phyloP scores from a whole-genome alignment of 2,797 vertebrate genomes.

The Diplodus puntazzo region DNA sequence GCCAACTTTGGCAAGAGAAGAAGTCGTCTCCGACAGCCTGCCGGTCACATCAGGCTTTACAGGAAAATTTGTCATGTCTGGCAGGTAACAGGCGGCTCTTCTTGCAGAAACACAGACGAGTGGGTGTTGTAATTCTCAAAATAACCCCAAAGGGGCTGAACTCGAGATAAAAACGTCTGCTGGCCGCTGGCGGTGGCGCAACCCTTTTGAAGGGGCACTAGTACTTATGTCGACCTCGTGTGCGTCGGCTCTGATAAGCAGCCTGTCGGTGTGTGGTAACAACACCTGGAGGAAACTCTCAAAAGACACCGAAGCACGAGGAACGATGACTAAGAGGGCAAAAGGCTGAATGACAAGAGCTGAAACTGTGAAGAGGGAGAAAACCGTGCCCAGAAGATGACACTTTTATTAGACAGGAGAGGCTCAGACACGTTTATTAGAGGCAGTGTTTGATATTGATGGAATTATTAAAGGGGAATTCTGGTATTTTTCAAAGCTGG shows the following conservation, averaged over 20 bases:
- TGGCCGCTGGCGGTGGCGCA: constrained; percentile 50
- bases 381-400: neutral
- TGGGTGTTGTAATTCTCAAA: constrained; percentile 66
- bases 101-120: constrained; percentile 66
- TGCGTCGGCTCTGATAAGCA: constrained; percentile 32
- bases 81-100: constrained; percentile 66
- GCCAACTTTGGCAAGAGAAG: constrained; percentile 34
- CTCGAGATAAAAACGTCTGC: constrained; percentile 58
- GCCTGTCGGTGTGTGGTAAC: constrained; percentile 41
- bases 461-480: neutral
- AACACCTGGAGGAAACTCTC: constrained; percentile 47
- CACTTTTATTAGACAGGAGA: neutral
- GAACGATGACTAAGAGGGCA: neutral
- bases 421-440: neutral
- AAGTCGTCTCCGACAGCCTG: constrained; percentile 38
- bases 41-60: constrained; percentile 49
- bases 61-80: constrained; percentile 75
- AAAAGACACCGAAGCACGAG: neutral
- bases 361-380: neutral
- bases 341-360: constrained; percentile 7
- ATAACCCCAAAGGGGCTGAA: constrained; percentile 54
- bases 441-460: neutral
- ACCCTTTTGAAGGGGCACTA: constrained; percentile 62
- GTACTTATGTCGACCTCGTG: constrained; percentile 26
- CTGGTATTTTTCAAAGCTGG: neutral